Evolutionary conservation across 2,113 vertebrate species (phyloP), one percentile per base, ranked within the genome.

Genomic region (Lasiurus cinereus): DNA sequence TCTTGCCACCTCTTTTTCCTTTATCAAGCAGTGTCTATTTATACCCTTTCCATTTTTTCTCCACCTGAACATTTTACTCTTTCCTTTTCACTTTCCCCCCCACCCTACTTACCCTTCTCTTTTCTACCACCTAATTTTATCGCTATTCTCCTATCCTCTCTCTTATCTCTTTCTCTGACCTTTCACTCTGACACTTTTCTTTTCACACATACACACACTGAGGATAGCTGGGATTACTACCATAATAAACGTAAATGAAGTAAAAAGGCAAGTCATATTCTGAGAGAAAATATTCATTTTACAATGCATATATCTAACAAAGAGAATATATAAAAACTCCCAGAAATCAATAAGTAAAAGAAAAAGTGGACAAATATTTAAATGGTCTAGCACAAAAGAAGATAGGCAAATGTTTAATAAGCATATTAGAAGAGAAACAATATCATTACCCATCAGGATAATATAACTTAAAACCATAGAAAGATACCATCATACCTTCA

Each of bases 231-330:
- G 15, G 31, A 27, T 82, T 89, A 77, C 19, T 12, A 76, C 1
- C 29, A 90, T 21, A 88, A 69, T 69, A 82, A 73, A 96, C 96
- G 50, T 77, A 95, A 78, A 52, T 0, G 33, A 86, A 83, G 39
- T 78, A 82, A 84, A 92, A 64, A 76, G 48, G 2, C 31, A 88
- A 79, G 14, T 1, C 3, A 12, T 22, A 13, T 0, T 43, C 31
- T 84, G 21, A 12, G 24, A 83, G 19, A 86, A 84, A 90, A 92
- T 46, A 94, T 12, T 56, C 59, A 91, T 62, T 46, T 50, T 69
- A 64, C 2, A 85, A 72, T 69, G 59, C 21, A 66, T 39, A 62
- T 48, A 79, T 43, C 29, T 72, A 67, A 73, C 21, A 70, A 67
- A 94, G 36, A 85, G 21, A 91, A 64, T 50, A 79, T 12, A 62